A percentile compares a stretch with the other conserved stretches of the same genome.
phyloP scores from a whole-genome alignment of 2,113 vertebrate genomes.

The Pardalotus punctatus region DNA sequence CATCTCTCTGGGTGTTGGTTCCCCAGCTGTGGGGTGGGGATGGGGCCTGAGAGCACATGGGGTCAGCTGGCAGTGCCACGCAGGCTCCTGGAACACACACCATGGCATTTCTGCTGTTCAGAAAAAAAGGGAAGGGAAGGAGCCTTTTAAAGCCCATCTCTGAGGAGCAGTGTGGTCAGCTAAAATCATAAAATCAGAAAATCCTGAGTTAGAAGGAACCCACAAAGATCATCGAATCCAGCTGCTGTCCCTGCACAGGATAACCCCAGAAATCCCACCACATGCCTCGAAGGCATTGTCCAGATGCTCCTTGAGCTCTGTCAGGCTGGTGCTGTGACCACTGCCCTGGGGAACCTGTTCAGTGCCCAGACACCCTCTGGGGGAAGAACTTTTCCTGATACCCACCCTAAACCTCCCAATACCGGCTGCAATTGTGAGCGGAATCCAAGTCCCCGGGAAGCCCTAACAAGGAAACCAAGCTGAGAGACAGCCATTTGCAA shows the following conservation, averaged over 20 bases:
- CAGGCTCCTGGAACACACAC: accelerated
- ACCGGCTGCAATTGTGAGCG: neutral
- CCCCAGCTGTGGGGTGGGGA: neutral
- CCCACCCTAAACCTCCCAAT: neutral
- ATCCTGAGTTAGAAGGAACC: neutral
- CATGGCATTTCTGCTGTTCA: neutral
- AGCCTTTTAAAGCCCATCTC: neutral
- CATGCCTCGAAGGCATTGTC: neutral
- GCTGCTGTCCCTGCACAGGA: neutral
- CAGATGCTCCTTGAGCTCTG: neutral
- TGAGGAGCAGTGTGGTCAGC: neutral
- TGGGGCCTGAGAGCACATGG: accelerated
- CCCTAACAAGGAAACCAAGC: neutral
- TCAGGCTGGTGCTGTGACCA: neutral
- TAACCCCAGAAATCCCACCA: neutral
- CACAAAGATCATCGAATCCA: neutral
- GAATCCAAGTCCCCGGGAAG: neutral
- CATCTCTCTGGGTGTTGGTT: neutral
- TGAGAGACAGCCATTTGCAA: neutral
- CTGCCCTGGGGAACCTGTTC: neutral
- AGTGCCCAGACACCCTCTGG: neutral
- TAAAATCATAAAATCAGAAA: neutral
- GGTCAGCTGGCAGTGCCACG: neutral
- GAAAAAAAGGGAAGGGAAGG: neutral
- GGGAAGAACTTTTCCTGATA: neutral